Base-by-base conservation (phyloP, 2,113 vertebrate species). In the Loxodonta africana region DNA sequence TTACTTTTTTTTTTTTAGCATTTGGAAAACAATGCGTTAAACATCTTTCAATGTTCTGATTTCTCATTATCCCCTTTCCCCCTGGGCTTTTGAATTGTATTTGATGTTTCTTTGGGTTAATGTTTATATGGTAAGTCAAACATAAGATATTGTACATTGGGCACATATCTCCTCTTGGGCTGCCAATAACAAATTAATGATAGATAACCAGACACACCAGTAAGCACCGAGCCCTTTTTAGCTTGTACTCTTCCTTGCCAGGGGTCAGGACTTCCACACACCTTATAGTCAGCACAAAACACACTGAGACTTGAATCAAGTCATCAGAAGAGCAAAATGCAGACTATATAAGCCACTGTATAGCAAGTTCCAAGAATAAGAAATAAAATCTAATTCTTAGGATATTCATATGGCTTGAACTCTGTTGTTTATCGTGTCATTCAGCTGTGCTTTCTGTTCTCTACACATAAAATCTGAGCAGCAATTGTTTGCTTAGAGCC, bases 311-410 rank as follows among this genome's bases (percentile, higher is more conserved):
- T 69, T 67, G 67, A 89, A 78, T 65, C 23, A 90, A 81, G 46
- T 89, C 69, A 86, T 44, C 65, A 91, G 51, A 92, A 86, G 37
- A 95, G 33, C 82, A 92, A 51, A 94, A n/a, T 30, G 26, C 33
- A 90, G 84, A 77, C 62, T 37, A 12, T 30, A 11, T n/a, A 48
- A 71, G 23, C 62, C 69, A 76, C 53, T 67, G 53, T 60, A 46
- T 6, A 87, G 44, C 78, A 96, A 88, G 62, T 91, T 83, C 65
- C 20, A 63, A 89, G 86, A 96, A 65, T 51, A 77, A 96, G 69
- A 97, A 98, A 98, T 97, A 98, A 97, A 98, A 96, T 97, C 96
- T 98, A 97, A 88, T 96, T 96, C 96, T 93, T 93, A 94, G 81
- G 88, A 81, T 86, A 76, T 83, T 46, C 26, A 8, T 1, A 1